Conservation (phyloP, 2,113 vertebrate genomes). For the Cynoglossus semilaevis region DNA sequence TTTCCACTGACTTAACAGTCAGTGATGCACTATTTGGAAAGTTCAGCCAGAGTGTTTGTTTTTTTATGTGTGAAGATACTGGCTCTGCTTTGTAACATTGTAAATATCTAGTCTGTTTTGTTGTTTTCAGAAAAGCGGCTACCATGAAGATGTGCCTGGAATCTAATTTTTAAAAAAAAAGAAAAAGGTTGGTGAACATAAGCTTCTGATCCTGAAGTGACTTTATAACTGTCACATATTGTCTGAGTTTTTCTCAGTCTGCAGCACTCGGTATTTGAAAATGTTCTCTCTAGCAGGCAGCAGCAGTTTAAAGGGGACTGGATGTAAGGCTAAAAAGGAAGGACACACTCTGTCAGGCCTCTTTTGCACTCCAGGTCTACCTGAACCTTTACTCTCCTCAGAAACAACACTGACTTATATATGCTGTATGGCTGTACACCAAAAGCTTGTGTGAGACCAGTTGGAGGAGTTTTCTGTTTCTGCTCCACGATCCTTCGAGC, state of each 20-base stretch:
- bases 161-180: slow-evolving; percentile 9
- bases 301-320: slow-evolving; percentile 20
- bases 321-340: slow-evolving; percentile 43
- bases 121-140: slow-evolving; percentile 43
- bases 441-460: slow-evolving; percentile 49
- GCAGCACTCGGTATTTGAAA: slow-evolving; percentile 19
- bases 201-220: slow-evolving; percentile 4
- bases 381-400: slow-evolving; percentile 30
- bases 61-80: slow-evolving; percentile 1
- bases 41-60: not conserved
- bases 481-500: slow-evolving; percentile 35
- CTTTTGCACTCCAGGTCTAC: slow-evolving; percentile 19
- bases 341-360: slow-evolving; percentile 17
- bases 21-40: slow-evolving; percentile 12
- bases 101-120: slow-evolving; percentile 50
- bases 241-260: slow-evolving; percentile 20
- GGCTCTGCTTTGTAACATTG: slow-evolving; percentile 43
- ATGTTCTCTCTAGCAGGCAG: slow-evolving; percentile 17
- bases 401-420: slow-evolving; percentile 20
- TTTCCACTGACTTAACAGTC: too few relatives aligned
- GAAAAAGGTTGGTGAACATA: slow-evolving; percentile 11
- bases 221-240: slow-evolving; percentile 7
- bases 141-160: slow-evolving; percentile 38
- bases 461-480: slow-evolving; percentile 33
- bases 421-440: slow-evolving; percentile 46